phyloP scores from a whole-genome alignment of 2,797 vertebrate species.

The Phrynocephalus guinanensis region DNA sequence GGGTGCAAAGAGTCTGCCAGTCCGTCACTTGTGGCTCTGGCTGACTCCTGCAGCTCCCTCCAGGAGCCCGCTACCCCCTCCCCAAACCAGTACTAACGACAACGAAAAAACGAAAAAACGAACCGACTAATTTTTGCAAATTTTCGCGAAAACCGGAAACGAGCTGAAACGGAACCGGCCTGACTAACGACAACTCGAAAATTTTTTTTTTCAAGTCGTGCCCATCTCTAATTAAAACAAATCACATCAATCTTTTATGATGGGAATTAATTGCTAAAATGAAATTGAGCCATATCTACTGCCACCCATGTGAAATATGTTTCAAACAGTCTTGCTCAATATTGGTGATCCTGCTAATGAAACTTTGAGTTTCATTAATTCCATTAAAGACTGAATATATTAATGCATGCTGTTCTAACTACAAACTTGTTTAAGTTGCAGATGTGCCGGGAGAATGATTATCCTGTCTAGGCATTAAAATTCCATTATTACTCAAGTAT shows the following conservation, averaged over 20 bases:
- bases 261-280: constrained; percentile 1
- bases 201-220: too few species aligned
- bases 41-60: too few species aligned
- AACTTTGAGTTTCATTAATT: constrained; percentile 25
- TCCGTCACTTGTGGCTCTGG: too few species aligned
- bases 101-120: too few species aligned
- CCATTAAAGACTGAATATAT: constrained; percentile 36
- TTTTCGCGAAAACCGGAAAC: too few species aligned
- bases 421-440: constrained; percentile 25
- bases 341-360: background rate
- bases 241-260: constrained; percentile 11
- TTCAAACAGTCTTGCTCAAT: background rate
- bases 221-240: background rate
- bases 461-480: constrained; percentile 21
- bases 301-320: background rate
- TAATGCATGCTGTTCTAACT: constrained; percentile 21
- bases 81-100: too few species aligned
- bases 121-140: too few species aligned
- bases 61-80: too few species aligned
- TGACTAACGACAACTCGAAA: too few species aligned
- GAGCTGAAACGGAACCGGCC: too few species aligned
- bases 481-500: constrained; percentile 15
- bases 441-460: constrained; percentile 20
- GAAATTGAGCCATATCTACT: background rate
- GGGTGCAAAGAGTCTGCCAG: too few species aligned